These are phyloP conservation scores for Copidosoma floridanum DNA, from an alignment of 1,140 invertebrate genomes.

Conservation along the genomic window DNA sequence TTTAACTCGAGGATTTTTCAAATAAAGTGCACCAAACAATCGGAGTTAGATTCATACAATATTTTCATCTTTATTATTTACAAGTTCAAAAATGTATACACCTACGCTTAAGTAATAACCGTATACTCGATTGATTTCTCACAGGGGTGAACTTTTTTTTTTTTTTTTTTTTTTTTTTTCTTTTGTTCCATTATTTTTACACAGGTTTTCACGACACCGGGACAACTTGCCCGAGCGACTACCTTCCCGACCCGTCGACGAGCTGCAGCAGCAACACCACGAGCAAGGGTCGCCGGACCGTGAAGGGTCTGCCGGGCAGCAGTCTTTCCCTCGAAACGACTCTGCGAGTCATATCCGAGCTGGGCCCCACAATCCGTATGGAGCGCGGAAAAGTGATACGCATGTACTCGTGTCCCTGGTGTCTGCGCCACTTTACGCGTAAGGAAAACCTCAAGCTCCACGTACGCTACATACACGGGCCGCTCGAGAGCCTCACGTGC, in stretches of 20 bases:
- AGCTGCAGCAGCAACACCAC: background rate
- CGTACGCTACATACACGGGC: slow-evolving; percentile 53
- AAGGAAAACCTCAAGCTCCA: slow-evolving; percentile 56
- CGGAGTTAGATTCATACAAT: background rate
- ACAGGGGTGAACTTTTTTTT: background rate
- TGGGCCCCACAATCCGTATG: slow-evolving; percentile 49
- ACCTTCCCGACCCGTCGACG: slow-evolving; percentile 19
- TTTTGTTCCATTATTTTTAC: too few relatives aligned
- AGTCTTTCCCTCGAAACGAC: slow-evolving; percentile 50
- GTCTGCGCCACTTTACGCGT: slow-evolving; percentile 53
- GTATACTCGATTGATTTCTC: background rate
- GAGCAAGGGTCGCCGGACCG: slow-evolving; percentile 42
- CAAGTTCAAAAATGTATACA: slow-evolving; percentile 5
- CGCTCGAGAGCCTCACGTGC: slow-evolving; percentile 54
- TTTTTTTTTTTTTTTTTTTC: too few relatives aligned
- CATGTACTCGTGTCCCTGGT: slow-evolving; percentile 56
- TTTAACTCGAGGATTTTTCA: too few relatives aligned
- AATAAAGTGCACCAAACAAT: too few relatives aligned
- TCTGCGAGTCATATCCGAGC: slow-evolving; percentile 48
- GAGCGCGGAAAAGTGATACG: slow-evolving; percentile 52
- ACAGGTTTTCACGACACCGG: slow-evolving; percentile 21
- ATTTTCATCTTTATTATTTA: slow-evolving; percentile 20
- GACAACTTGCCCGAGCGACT: slow-evolving; percentile 25
- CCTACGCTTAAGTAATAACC: background rate
- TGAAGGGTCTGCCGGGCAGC: slow-evolving; percentile 47